phyloP scores from a whole-genome alignment of 1,140 invertebrate species.

The Harlomillsia oculata region DNA sequence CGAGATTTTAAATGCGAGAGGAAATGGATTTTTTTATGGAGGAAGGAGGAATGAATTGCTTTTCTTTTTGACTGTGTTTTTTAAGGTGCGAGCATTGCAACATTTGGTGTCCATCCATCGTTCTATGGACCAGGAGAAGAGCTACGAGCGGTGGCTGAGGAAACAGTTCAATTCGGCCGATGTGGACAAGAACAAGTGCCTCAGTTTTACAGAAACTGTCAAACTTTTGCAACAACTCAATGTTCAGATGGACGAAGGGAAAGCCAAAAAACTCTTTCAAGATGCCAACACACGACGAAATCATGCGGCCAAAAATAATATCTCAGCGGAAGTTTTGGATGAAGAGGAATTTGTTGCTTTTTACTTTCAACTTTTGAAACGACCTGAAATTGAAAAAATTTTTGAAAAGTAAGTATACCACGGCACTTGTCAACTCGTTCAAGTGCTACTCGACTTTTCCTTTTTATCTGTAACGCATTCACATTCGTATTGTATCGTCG shows the following conservation, averaged over 20 bases:
- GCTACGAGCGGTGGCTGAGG: slow-evolving; percentile 42
- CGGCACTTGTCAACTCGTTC: no score
- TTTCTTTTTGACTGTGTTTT: slow-evolving; percentile 2
- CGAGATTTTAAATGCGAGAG: no score
- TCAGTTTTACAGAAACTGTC: slow-evolving; percentile 43
- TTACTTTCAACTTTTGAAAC: slow-evolving; percentile 44
- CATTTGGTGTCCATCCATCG: slow-evolving; percentile 26
- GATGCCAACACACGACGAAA: slow-evolving; percentile 45
- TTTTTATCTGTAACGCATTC: no score
- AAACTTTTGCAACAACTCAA: slow-evolving; percentile 43
- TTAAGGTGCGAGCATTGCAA: slow-evolving; percentile 24
- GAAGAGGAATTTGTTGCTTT: slow-evolving; percentile 49
- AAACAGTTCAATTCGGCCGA: slow-evolving; percentile 45
- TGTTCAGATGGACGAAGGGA: slow-evolving; percentile 40
- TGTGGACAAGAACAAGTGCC: slow-evolving; percentile 41
- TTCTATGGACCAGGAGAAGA: slow-evolving; percentile 24
- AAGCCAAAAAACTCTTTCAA: slow-evolving; percentile 42
- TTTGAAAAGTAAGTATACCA: slow-evolving; percentile 45
- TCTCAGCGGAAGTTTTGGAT: slow-evolving; percentile 42
- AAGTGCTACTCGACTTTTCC: no score
- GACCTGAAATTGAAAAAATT: slow-evolving; percentile 47
- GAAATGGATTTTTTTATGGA: no score
- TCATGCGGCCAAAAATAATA: slow-evolving; percentile 39
- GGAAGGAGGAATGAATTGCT: no score
- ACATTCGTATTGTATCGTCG: no score